phyloP scores from a whole-genome alignment of 2,888 invertebrate genomes.

The Mimachlamys varia region DNA sequence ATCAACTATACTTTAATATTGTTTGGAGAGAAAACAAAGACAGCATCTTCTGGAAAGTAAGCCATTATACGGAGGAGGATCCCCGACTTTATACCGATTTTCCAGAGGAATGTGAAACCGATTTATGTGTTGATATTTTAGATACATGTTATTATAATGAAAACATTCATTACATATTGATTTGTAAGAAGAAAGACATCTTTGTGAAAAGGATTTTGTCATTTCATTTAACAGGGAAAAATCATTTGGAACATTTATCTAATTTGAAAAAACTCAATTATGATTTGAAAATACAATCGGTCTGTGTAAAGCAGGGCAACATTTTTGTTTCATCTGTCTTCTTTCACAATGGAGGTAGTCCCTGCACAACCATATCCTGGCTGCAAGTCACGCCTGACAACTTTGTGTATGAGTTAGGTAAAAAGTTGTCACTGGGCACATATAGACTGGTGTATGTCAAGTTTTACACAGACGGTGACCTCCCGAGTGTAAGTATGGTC shows the following conservation, averaged over 20 bases:
- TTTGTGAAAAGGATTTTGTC: slow-evolving; percentile 41
- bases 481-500: slow-evolving; percentile 70
- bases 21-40: slow-evolving; percentile 61
- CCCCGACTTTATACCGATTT: not conserved
- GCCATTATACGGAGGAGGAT: slow-evolving; percentile 29
- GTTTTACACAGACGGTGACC: slow-evolving; percentile 65
- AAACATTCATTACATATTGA: slow-evolving; percentile 30
- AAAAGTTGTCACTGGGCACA: slow-evolving; percentile 54
- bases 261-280: slow-evolving; percentile 36
- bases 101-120: not conserved
- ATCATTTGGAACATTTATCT: slow-evolving; percentile 37
- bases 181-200: not conserved
- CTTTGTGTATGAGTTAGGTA: slow-evolving; percentile 66
- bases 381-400: slow-evolving; percentile 65
- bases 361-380: slow-evolving; percentile 53
- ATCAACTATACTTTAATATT: slow-evolving; percentile 65
- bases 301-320: not conserved
- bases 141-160: slow-evolving; percentile 37
- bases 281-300: slow-evolving; percentile 46
- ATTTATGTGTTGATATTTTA: slow-evolving; percentile 36
- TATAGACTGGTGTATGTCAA: slow-evolving; percentile 66
- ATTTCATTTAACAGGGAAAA: not conserved
- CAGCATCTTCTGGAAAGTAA: slow-evolving; percentile 39
- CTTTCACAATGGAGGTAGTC: slow-evolving; percentile 25
- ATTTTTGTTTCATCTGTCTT: slow-evolving; percentile 44